These are phyloP conservation scores for Hipparchia semele DNA, from an alignment of 2,888 invertebrate species.

Conservation along the genomic window DNA sequence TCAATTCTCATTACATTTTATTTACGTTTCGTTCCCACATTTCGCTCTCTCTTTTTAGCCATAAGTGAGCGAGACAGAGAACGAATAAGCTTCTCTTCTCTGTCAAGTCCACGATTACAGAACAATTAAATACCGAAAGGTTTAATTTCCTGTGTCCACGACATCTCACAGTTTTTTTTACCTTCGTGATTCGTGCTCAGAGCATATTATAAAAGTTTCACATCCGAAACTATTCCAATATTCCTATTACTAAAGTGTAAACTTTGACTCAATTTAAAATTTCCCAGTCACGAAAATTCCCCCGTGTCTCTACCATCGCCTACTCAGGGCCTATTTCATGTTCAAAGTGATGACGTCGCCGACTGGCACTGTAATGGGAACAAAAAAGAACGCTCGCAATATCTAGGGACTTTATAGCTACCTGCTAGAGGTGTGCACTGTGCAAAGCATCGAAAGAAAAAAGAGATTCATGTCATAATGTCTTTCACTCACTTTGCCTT, in stretches of 20 bases:
- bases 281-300: slow-evolving; percentile 18
- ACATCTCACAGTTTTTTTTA: no score
- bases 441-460: not conserved
- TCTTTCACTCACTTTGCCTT: not conserved
- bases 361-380: slow-evolving; percentile 28
- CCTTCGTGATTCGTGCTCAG: not conserved
- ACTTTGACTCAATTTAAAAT: slow-evolving; percentile 10
- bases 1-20: no score
- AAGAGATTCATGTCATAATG: not conserved
- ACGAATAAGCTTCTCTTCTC: no score
- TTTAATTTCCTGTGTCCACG: no score
- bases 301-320: slow-evolving; percentile 4
- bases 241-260: slow-evolving; percentile 9
- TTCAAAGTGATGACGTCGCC: slow-evolving; percentile 29
- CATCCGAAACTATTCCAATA: slow-evolving; percentile 13
- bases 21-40: no score
- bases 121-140: no score
- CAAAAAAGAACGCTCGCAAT: slow-evolving; percentile 26
- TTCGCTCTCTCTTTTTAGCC: no score
- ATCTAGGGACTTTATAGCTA: not conserved
- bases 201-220: slow-evolving; percentile 6
- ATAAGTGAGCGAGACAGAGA: no score
- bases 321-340: slow-evolving; percentile 1
- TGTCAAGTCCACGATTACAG: no score
- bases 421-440: not conserved